Base-by-base conservation (phyloP, 1,140 invertebrate genomes). In the Linepithema humile region DNA sequence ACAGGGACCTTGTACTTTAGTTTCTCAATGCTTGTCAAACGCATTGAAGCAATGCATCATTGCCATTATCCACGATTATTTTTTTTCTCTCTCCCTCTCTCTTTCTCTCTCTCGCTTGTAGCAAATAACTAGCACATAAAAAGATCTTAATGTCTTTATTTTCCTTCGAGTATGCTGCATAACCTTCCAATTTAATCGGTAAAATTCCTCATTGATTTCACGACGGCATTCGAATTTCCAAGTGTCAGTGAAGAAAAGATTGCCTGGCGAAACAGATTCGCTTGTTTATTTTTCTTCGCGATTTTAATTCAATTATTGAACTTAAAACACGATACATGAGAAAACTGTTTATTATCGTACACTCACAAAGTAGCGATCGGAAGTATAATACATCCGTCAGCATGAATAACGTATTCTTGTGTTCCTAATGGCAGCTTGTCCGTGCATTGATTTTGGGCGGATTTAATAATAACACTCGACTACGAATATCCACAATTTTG, bases 271-370 rank as follows among this genome's bases (percentile, higher is more conserved):
- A 32, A 1, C 23, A 4, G 17, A 0, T 1, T 73, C n/a, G 43
- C 20, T 9, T 20, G 9, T 40, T 2, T 38, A 69, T 4, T 29
- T 64, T 48, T 55, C 43, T 45, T 3, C 45, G 40, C 6, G 26
- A 57, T 70, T 78, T 60, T 60, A 77, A 73, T 55, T 74, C n/a
- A 86, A 87, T 59, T 67, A 55, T 65, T 60, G 48, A 10, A 20
- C 0, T 38, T 3, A 12, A 50, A 38, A 55, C 17, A 29, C 23
- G 12, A 67, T 65, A n/a, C 60, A 43, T 60, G 23, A n/a, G 15
- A 59, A 43, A 55, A 65, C 70, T 43, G 50, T 60, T 23, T 55
- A 80, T 85, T 40, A n/a, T 32, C 64, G 43, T 53, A 50, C 59
- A 78, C 55, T 55, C 57, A 23, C 29, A 15, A 4, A 32, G 15